Percentiles rank a stretch among this genome's conserved stretches.
phyloP scores from a whole-genome alignment of 1,140 invertebrate genomes.

The Cydia splendana region DNA sequence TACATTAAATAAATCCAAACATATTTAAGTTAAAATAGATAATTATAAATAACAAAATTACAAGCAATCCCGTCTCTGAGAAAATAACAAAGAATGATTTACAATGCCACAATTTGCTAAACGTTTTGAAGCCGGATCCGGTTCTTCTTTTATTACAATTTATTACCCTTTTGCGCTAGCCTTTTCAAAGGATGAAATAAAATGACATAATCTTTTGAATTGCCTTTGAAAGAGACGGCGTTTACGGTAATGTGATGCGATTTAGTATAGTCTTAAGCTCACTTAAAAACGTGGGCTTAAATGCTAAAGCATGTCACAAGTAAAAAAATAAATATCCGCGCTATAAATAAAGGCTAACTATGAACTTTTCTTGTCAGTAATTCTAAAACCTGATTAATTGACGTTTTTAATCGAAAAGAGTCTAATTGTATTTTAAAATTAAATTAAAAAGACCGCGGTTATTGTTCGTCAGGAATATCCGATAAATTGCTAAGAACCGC shows the following conservation, averaged over 20 bases:
- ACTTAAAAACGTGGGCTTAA: neutral
- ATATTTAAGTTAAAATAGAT: neutral
- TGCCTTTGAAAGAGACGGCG: neutral
- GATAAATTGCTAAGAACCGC: neutral
- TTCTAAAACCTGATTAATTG: no score
- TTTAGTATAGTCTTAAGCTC: conserved; percentile 5
- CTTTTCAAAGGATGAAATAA: conserved; percentile 19
- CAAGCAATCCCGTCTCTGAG: neutral
- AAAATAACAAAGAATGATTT: conserved; percentile 11
- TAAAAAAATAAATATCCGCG: no score
- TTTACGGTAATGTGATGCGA: conserved; percentile 2
- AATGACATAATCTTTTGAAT: conserved; percentile 11
- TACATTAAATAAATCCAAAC: no score
- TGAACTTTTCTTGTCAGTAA: no score
- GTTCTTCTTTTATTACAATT: conserved; percentile 15
- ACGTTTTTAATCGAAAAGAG: no score
- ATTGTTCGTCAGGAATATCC: neutral
- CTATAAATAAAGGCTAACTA: neutral
- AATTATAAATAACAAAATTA: neutral
- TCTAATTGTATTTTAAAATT: no score
- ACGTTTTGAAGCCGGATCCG: conserved; percentile 6
- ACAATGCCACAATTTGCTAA: conserved; percentile 19
- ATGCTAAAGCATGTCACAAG: neutral
- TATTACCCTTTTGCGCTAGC: conserved; percentile 2
- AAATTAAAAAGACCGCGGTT: neutral